These are phyloP conservation scores for Rotaria macrura DNA, from an alignment of 2,888 invertebrate genomes.

Conservation along the genomic window DNA sequence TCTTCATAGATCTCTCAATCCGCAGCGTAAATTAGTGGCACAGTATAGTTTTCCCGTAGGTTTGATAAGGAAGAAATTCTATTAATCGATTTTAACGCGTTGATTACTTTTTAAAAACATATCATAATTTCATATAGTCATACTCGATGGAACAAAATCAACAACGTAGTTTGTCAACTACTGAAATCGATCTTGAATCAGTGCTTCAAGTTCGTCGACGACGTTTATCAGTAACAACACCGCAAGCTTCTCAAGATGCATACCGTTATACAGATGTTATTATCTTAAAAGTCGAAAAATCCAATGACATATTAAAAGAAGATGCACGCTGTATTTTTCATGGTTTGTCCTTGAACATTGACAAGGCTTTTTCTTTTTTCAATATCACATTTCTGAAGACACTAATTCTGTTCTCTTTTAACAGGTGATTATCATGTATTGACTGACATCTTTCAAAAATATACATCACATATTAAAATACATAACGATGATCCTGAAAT, in stretches of 20 bases:
- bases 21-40: neutral
- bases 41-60: neutral
- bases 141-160: neutral
- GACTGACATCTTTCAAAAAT: constrained; percentile 15
- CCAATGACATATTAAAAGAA: neutral
- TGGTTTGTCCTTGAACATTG: neutral
- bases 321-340: constrained; percentile 13
- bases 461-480: neutral
- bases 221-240: neutral
- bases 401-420: neutral
- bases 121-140: neutral
- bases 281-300: constrained; percentile 16
- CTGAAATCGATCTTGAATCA: constrained; percentile 10
- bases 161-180: neutral
- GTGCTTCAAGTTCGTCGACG: constrained; percentile 1
- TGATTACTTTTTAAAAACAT: neutral
- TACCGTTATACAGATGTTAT: constrained; percentile 8
- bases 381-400: too few species aligned
- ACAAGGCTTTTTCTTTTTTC: neutral
- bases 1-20: neutral
- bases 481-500: neutral
- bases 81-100: neutral
- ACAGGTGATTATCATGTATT: constrained; percentile 9
- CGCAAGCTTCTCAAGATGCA: neutral
- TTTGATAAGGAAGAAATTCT: neutral